Percentiles rank a stretch among this genome's conserved stretches.
Evolutionary conservation across 2,888 invertebrate species (phyloP).

Genomic region (Rhopalosiphum nymphaeae): DNA sequence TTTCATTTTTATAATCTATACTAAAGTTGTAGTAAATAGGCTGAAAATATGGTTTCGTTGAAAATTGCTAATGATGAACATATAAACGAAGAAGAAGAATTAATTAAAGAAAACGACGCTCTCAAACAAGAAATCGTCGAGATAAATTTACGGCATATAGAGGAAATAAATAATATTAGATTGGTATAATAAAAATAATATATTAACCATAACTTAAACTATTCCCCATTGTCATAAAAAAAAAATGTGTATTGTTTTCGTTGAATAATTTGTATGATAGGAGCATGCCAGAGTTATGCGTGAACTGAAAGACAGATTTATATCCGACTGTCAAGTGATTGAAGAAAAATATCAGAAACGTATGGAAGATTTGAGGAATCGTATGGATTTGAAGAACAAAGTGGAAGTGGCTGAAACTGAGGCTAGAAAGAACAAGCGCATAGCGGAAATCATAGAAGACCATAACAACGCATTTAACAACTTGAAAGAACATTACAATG

Average conservation of each 20-base stretch:
- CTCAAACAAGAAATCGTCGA: conserved; percentile 79
- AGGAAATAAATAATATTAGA: conserved; percentile 80
- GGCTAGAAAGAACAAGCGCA: conserved; percentile 89
- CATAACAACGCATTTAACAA: conserved; percentile 90
- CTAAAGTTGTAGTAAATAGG: conserved; percentile 69
- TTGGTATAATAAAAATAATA: conserved; percentile 71
- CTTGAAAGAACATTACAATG: conserved; percentile 95
- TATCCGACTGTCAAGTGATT: conserved; percentile 78
- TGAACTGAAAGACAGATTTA: conserved; percentile 76
- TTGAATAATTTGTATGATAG: conserved; percentile 69
- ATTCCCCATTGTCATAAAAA: neutral
- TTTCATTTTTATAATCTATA: neutral
- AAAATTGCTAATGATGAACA: conserved; percentile 89
- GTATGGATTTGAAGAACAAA: conserved; percentile 80
- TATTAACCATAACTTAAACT: neutral
- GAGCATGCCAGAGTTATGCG: conserved; percentile 74
- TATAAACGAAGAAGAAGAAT: conserved; percentile 80
- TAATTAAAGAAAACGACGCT: conserved; percentile 81
- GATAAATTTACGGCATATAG: conserved; percentile 79
- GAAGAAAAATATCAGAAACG: conserved; percentile 82
- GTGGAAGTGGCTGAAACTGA: conserved; percentile 91
- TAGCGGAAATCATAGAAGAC: conserved; percentile 73
- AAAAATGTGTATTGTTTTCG: neutral
- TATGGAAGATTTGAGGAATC: conserved; percentile 79
- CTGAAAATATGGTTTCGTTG: conserved; percentile 85